Evolutionary conservation across 1,140 invertebrate genomes (phyloP).

Genomic region (Planococcus citri): DNA sequence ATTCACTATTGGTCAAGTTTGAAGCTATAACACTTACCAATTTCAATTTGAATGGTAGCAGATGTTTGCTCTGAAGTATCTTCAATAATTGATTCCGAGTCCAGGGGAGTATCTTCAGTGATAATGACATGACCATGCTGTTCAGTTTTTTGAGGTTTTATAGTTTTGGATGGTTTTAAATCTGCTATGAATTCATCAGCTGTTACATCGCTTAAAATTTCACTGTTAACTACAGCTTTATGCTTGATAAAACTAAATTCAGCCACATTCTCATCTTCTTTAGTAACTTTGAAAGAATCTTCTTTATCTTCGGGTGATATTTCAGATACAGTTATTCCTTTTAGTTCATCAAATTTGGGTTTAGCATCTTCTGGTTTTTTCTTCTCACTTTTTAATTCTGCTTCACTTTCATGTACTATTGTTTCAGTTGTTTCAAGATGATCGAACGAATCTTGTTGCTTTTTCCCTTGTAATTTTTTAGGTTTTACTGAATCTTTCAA

Average conservation of each 20-base stretch:
- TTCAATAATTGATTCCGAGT: background rate
- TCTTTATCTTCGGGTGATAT: slow-evolving; percentile 37
- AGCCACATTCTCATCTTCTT: slow-evolving; percentile 33
- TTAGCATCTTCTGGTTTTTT: slow-evolving; percentile 32
- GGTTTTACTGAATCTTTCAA: slow-evolving; percentile 28
- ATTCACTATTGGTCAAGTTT: no score
- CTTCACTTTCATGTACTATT: slow-evolving; percentile 33
- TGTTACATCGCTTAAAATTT: slow-evolving; percentile 33
- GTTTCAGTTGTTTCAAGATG: slow-evolving; percentile 33
- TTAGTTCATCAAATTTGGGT: slow-evolving; percentile 35
- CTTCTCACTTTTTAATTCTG: slow-evolving; percentile 30
- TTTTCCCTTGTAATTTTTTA: slow-evolving; percentile 27
- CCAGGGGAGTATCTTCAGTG: background rate
- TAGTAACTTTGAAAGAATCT: slow-evolving; percentile 29
- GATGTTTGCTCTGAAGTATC: background rate
- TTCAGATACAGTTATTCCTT: slow-evolving; percentile 38
- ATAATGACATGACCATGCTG: background rate
- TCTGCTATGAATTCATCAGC: slow-evolving; percentile 32
- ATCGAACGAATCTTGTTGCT: slow-evolving; percentile 26
- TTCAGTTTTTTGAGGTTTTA: background rate
- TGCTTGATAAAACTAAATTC: slow-evolving; percentile 32
- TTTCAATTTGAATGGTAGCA: background rate
- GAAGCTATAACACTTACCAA: no score
- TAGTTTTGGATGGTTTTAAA: background rate
- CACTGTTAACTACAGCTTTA: slow-evolving; percentile 35